phyloP scores from a whole-genome alignment of 2,113 vertebrate species.

The Oryzias curvinotus region DNA sequence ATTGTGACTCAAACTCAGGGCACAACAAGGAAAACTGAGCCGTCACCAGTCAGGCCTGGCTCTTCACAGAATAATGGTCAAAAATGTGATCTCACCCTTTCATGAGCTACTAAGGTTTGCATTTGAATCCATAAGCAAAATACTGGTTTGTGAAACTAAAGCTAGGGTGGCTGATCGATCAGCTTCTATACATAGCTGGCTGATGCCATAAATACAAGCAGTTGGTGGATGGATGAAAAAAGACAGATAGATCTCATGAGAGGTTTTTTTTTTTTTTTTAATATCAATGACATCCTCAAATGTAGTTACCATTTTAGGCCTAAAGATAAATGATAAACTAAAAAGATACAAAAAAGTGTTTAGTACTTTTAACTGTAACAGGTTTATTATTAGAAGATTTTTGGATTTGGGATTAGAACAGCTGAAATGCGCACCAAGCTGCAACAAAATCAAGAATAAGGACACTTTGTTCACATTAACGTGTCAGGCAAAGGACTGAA shows the following conservation, averaged over 20 bases:
- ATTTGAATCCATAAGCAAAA: constrained; percentile 6
- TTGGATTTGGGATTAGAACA: too few species aligned
- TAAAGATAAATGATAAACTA: background rate
- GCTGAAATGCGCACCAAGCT: constrained; percentile 28
- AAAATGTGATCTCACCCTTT: constrained; percentile 17
- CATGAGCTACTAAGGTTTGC: constrained; percentile 15
- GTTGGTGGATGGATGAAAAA: constrained; percentile 5
- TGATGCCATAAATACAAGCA: constrained; percentile 11
- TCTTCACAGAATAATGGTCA: constrained; percentile 9
- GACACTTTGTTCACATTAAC: constrained; percentile 77
- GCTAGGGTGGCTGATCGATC: constrained; percentile 32
- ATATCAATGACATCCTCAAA: background rate
- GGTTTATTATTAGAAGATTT: background rate
- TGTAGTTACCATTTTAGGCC: too few species aligned
- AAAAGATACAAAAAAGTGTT: background rate
- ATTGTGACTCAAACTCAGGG: constrained; percentile 57
- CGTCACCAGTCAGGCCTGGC: constrained; percentile 13
- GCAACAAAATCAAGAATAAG: constrained; percentile 64
- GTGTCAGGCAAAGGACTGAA: constrained; percentile 65
- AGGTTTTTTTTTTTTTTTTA: constrained; percentile 2
- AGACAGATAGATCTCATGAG: constrained; percentile 8
- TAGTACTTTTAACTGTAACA: background rate
- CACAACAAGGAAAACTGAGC: constrained; percentile 51
- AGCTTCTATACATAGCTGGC: constrained; percentile 36
- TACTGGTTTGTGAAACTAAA: constrained; percentile 24